A percentile compares a stretch with the other conserved stretches of the same genome.
Evolutionary conservation across 2,888 invertebrate species (phyloP).

Genomic region (Homarus gammarus): DNA sequence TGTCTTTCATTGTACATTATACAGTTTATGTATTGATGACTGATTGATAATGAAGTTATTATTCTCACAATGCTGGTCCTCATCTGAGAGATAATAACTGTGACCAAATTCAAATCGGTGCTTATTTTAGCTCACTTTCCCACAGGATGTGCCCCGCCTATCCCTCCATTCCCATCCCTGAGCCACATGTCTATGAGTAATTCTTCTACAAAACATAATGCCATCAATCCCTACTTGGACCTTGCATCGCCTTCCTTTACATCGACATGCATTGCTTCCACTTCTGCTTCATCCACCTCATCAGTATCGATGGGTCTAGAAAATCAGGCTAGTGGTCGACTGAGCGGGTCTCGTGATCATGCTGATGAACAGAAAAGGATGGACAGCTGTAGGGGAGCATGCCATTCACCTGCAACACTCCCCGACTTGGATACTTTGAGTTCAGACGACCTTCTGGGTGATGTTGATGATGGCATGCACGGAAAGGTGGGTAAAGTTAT

Average conservation of each 20-base stretch:
- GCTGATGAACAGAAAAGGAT: slow-evolving; percentile 7
- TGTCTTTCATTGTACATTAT: too few relatives aligned
- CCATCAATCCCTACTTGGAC: slow-evolving; percentile 26
- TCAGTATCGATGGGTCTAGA: slow-evolving; percentile 16
- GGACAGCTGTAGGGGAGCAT: slow-evolving; percentile 17
- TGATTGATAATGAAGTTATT: not conserved
- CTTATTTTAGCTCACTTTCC: not conserved
- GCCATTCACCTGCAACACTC: not conserved
- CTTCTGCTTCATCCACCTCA: slow-evolving; percentile 14
- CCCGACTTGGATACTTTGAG: slow-evolving; percentile 38
- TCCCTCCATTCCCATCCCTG: slow-evolving; percentile 27
- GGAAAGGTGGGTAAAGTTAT: slow-evolving; percentile 54
- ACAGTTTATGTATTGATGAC: not conserved
- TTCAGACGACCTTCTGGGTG: slow-evolving; percentile 54
- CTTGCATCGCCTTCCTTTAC: slow-evolving; percentile 4
- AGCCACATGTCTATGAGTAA: slow-evolving; percentile 5
- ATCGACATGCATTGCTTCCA: not conserved
- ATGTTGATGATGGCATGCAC: slow-evolving; percentile 52
- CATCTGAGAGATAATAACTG: not conserved
- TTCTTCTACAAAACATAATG: not conserved
- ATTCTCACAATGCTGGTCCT: not conserved
- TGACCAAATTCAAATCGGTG: not conserved
- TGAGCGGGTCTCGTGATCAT: not conserved
- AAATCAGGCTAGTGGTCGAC: slow-evolving; percentile 3
- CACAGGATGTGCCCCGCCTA: slow-evolving; percentile 30